These are phyloP conservation scores for Unio pictorum DNA, from an alignment of 2,888 invertebrate species.

Conservation along the genomic window DNA sequence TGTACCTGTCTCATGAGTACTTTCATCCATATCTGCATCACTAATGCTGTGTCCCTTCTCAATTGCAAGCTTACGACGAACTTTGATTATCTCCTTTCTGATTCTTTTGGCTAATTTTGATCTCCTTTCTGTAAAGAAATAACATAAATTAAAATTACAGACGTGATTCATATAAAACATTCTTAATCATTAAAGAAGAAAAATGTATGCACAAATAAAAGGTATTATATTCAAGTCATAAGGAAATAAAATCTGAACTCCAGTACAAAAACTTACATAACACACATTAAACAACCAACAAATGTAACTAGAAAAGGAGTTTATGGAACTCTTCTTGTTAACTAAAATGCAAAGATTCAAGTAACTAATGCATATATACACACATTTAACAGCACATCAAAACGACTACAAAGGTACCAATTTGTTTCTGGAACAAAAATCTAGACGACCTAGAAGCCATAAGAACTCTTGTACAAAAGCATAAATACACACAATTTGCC, in stretches of 20 bases:
- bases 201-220: background rate
- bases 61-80: slow-evolving; percentile 67
- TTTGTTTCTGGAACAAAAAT: no score
- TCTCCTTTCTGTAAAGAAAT: slow-evolving; percentile 39
- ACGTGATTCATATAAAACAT: background rate
- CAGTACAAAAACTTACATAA: no score
- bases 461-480: no score
- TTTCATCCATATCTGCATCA: slow-evolving; percentile 47
- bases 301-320: no score
- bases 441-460: no score
- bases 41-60: slow-evolving; percentile 55
- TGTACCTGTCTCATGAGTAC: slow-evolving; percentile 46
- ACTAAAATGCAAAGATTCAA: no score
- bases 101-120: slow-evolving; percentile 67
- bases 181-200: background rate
- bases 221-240: background rate
- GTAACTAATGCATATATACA: no score
- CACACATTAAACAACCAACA: no score
- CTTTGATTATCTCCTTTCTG: slow-evolving; percentile 75
- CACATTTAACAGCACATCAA: no score
- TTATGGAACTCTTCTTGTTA: no score
- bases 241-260: background rate
- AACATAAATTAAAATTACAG: background rate
- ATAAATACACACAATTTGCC: no score
- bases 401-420: no score